Conservation (phyloP, 2,797 vertebrate genomes). For the Chelmon rostratus region DNA sequence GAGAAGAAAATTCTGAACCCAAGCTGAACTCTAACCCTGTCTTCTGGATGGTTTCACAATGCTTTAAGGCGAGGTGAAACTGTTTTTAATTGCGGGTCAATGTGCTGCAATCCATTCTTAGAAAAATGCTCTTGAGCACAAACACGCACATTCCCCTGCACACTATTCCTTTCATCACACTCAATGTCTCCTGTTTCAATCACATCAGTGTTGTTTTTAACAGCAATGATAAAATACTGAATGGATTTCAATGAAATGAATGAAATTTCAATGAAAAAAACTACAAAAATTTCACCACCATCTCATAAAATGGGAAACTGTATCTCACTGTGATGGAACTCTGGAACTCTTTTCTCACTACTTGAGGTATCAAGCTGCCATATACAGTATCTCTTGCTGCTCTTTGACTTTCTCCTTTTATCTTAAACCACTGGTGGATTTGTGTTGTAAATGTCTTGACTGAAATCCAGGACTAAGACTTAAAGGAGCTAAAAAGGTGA, state of each 20-base stretch:
- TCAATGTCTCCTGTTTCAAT: neutral
- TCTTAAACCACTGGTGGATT: constrained; percentile 61
- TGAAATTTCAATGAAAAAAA: no score
- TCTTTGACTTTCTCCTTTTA: constrained; percentile 56
- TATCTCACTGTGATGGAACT: constrained; percentile 46
- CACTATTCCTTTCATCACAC: neutral
- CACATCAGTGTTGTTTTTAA: neutral
- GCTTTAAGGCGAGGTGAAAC: neutral
- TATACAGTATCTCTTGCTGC: constrained; percentile 29
- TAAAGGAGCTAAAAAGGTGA: constrained; percentile 30
- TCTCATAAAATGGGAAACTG: neutral
- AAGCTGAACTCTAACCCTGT: neutral
- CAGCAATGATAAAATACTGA: neutral
- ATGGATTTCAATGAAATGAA: neutral
- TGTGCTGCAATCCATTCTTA: neutral
- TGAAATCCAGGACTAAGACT: constrained; percentile 53
- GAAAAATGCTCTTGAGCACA: neutral
- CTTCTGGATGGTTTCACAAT: neutral
- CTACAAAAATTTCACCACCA: neutral
- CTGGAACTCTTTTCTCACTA: constrained; percentile 24
- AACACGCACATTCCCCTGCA: neutral
- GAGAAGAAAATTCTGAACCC: neutral
- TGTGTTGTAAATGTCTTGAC: constrained; percentile 58
- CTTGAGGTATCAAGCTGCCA: constrained; percentile 28
- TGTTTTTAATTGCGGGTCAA: neutral